Conservation (phyloP, 1,140 invertebrate species). For the Hyles vespertilio region DNA sequence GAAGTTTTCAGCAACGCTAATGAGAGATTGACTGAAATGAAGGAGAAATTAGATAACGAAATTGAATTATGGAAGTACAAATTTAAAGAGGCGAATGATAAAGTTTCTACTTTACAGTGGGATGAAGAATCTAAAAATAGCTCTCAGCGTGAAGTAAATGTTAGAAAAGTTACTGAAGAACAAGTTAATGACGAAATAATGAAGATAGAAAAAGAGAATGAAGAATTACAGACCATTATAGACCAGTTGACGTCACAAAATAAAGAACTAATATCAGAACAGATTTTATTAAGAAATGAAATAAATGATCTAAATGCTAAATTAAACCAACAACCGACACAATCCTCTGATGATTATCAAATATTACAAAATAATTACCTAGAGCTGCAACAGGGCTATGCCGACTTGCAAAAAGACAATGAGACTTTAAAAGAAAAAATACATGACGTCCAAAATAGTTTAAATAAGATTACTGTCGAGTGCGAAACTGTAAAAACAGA, state of each 20-base stretch:
- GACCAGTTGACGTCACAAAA: constrained; percentile 64
- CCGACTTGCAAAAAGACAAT: constrained; percentile 37
- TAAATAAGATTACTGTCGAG: constrained; percentile 17
- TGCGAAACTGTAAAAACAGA: constrained; percentile 23
- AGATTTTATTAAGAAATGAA: constrained; percentile 36
- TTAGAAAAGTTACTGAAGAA: constrained; percentile 37
- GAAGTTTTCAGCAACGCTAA: constrained; percentile 87
- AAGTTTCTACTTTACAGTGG: constrained; percentile 80
- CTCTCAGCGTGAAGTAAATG: constrained; percentile 10
- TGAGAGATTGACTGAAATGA: constrained; percentile 85
- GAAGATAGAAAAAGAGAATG: constrained; percentile 82
- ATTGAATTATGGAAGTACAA: constrained; percentile 82
- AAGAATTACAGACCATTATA: constrained; percentile 82
- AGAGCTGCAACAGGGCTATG: constrained; percentile 3
- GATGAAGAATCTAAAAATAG: constrained; percentile 50
- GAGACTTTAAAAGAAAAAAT: constrained; percentile 49
- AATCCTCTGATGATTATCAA: constrained; percentile 27
- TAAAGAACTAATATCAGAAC: constrained; percentile 36
- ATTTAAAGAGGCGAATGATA: constrained; percentile 80
- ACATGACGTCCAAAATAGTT: constrained; percentile 32
- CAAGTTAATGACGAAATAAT: constrained; percentile 74
- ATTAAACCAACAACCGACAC: not conserved
- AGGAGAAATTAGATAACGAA: constrained; percentile 86
- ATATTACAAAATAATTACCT: constrained; percentile 19
- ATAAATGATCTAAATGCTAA: constrained; percentile 25